These are phyloP conservation scores for Horisme vitalbata DNA, from an alignment of 2,888 invertebrate genomes.

Conservation along the genomic window DNA sequence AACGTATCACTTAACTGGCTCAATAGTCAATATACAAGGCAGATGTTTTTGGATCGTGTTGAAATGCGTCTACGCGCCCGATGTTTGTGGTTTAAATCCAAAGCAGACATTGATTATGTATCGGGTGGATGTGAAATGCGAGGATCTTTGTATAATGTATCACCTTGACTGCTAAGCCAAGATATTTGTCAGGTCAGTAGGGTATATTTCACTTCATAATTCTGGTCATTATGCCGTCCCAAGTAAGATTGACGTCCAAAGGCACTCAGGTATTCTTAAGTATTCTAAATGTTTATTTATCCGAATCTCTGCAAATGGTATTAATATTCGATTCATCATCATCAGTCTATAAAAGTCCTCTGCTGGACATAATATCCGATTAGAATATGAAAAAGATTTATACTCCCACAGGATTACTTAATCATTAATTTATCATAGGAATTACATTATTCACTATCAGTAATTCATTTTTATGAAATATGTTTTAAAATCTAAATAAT, in stretches of 20 bases:
- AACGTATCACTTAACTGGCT: slow-evolving; percentile 29
- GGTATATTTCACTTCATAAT: slow-evolving; percentile 20
- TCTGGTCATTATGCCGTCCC: slow-evolving; percentile 7
- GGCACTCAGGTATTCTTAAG: slow-evolving; percentile 1
- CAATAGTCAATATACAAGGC: slow-evolving; percentile 18
- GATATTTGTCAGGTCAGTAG: slow-evolving; percentile 22
- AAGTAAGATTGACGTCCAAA: slow-evolving; percentile 14
- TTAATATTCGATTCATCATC: neutral
- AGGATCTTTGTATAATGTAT: slow-evolving; percentile 24
- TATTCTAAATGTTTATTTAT: slow-evolving; percentile 7
- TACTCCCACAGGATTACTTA: no score
- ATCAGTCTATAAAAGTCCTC: no score
- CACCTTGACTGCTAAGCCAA: slow-evolving; percentile 26
- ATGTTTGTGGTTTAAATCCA: slow-evolving; percentile 14
- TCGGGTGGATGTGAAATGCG: slow-evolving; percentile 13
- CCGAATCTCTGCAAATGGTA: neutral
- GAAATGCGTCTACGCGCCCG: slow-evolving; percentile 19
- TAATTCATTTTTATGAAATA: no score
- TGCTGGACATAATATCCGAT: no score
- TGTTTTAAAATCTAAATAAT: no score
- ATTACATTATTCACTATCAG: no score
- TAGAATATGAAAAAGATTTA: no score
- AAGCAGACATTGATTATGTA: slow-evolving; percentile 23
- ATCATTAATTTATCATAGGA: no score
- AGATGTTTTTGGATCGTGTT: slow-evolving; percentile 18